Base-by-base conservation (phyloP, 2,113 vertebrate genomes). In the Sinocyclocheilus rhinocerous region DNA sequence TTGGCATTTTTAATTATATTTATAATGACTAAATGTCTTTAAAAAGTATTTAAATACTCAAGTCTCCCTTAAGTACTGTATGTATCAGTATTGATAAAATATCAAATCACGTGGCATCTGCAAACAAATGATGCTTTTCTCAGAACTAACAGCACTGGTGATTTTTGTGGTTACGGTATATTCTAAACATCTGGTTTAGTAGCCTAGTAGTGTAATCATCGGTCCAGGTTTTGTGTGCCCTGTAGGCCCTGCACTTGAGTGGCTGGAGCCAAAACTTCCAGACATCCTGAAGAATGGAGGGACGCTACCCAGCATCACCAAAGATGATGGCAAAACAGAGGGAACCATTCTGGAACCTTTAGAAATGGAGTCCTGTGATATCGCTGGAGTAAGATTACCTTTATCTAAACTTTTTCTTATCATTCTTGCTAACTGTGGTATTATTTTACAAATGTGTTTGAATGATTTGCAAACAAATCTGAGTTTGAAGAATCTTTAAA, bases 251-350 rank as follows among this genome's bases (percentile, higher is more conserved):
- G 96, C 96, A 52, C 97, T 99, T 76, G 97, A 95, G 91, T 99
- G 98, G 98, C 92, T 98, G 94, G 98, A 98, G 91, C 97, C 97
- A 91, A 99, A 98, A 93, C 92, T 97, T 87, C 95, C 96, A 11
- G 97, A 98, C 91, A 93, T 97, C 93, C 96, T 98, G 93, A 98
- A 97, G 95, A 98, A 99, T 94, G 97, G 96, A 93, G 94, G 91
- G 87, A 86, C 94, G 2, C 94, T 95, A 89, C 95, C 94, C 77
- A 94, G 95, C 92, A 96, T 97, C 87, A 87, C 94, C 11, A 76
- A 93, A 2, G 96, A 95, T 81, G 92, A 95, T 86, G 94, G 90
- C 85, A 94, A 94, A 72, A 91, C 95, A 89, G 93, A 93, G 87
- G 96, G 94, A 45, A 92, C 91, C 83, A 90, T 88, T 45, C 95